Percentiles rank a stretch among this genome's conserved stretches.
phyloP scores from a whole-genome alignment of 2,113 vertebrate genomes.

The Trematomus loennbergii region DNA sequence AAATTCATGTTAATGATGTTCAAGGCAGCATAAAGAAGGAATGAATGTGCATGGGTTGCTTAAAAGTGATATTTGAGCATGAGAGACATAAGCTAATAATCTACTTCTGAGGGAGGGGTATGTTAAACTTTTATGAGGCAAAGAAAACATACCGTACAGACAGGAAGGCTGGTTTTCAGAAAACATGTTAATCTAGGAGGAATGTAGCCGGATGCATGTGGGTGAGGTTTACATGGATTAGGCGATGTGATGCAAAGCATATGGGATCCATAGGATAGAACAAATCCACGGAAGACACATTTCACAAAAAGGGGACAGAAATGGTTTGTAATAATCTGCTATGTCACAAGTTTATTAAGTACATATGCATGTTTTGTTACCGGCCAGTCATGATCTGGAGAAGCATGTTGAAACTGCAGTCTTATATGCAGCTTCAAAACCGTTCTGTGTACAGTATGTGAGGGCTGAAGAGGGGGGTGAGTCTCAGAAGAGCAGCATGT shows the following conservation, averaged over 20 bases:
- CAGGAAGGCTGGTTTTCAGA: background rate
- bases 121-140: slow-evolving; percentile 54
- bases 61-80: slow-evolving; percentile 42
- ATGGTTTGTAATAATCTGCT: background rate
- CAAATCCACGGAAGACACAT: background rate
- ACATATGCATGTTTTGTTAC: slow-evolving; percentile 7
- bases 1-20: slow-evolving; percentile 64
- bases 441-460: slow-evolving; percentile 20
- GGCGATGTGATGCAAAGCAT: background rate
- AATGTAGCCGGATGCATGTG: slow-evolving; percentile 3
- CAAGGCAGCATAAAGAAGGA: slow-evolving; percentile 2
- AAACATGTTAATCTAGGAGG: slow-evolving; percentile 4
- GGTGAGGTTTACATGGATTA: background rate
- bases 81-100: slow-evolving; percentile 40
- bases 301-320: background rate
- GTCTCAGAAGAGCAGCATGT: slow-evolving; percentile 31
- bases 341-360: background rate
- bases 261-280: background rate
- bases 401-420: slow-evolving; percentile 12
- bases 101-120: slow-evolving; percentile 18
- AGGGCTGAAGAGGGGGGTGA: background rate
- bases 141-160: slow-evolving; percentile 5
- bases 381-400: background rate
- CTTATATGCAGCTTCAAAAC: slow-evolving; percentile 32
- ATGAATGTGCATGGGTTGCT: slow-evolving; percentile 5